phyloP scores from a whole-genome alignment of 2,888 invertebrate genomes.

The Aleiodes alternator region DNA sequence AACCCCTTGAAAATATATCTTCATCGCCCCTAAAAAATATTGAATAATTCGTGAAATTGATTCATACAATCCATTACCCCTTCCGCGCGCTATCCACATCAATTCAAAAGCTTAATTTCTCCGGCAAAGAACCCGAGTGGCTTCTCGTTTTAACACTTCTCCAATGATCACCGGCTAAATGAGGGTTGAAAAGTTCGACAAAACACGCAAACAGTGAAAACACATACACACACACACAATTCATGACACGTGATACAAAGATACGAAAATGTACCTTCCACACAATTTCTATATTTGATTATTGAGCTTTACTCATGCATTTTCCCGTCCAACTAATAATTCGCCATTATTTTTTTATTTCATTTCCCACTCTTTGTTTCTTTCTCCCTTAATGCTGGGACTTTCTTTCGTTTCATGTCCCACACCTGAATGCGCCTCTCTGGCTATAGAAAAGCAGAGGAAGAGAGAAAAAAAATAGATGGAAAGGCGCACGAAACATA shows the following conservation, averaged over 20 bases:
- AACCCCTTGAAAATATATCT: too few relatives aligned
- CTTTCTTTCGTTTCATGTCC: conserved; percentile 33
- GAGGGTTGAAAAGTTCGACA: conserved; percentile 14
- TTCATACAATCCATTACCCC: conserved; percentile 18
- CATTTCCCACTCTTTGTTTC: conserved; percentile 14
- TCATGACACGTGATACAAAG: conserved; percentile 36
- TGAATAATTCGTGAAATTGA: conserved; percentile 2
- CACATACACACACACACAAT: conserved; percentile 6
- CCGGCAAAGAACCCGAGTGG: conserved; percentile 46
- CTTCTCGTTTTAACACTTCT: conserved; percentile 60
- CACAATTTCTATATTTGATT: not conserved
- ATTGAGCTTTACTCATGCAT: conserved; percentile 16
- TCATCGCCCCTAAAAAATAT: not conserved
- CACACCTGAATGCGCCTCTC: conserved; percentile 17
- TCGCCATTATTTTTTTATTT: not conserved
- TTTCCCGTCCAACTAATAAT: conserved; percentile 20
- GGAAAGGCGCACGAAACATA: conserved; percentile 48
- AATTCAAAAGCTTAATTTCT: conserved; percentile 13
- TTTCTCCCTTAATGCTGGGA: not conserved
- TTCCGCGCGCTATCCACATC: not conserved
- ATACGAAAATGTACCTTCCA: not conserved
- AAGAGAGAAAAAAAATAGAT: conserved; percentile 38
- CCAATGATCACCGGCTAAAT: conserved; percentile 52
- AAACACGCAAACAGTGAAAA: conserved; percentile 37
- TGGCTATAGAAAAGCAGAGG: conserved; percentile 14